Evolutionary conservation across 2,888 invertebrate species (phyloP).

Genomic region (Acleris laterana): DNA sequence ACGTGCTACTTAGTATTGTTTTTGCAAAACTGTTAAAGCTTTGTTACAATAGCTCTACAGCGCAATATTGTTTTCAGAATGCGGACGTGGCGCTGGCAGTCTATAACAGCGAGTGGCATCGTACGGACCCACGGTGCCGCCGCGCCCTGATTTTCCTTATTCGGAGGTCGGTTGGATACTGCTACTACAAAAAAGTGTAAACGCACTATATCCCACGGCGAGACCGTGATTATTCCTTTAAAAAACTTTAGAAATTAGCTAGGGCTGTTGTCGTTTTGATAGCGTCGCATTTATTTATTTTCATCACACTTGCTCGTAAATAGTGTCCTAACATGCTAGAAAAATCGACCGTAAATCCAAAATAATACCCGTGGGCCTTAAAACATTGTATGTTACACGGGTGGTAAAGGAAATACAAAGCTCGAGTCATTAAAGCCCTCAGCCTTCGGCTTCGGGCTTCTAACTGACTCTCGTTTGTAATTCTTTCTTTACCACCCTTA

Average conservation of each 20-base stretch:
- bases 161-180: slow-evolving; percentile 54
- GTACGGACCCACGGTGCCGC: slow-evolving; percentile 66
- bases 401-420: no score
- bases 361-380: no score
- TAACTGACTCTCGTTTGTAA: no score
- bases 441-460: no score
- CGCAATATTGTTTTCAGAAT: slow-evolving; percentile 55
- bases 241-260: not conserved
- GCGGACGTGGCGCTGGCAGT: slow-evolving; percentile 67
- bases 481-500: no score
- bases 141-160: slow-evolving; percentile 70
- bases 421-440: no score
- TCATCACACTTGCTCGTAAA: no score
- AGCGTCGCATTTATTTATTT: not conserved
- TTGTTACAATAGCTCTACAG: not conserved
- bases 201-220: slow-evolving; percentile 1
- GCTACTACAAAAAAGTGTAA: slow-evolving; percentile 28
- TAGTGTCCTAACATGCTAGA: no score
- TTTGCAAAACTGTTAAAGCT: not conserved
- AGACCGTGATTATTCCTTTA: not conserved
- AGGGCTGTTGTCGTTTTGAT: not conserved
- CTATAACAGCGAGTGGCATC: slow-evolving; percentile 74
- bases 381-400: no score
- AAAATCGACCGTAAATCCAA: no score
- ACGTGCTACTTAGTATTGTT: no score